phyloP scores from a whole-genome alignment of 2,113 vertebrate species.

The Caloenas nicobarica region DNA sequence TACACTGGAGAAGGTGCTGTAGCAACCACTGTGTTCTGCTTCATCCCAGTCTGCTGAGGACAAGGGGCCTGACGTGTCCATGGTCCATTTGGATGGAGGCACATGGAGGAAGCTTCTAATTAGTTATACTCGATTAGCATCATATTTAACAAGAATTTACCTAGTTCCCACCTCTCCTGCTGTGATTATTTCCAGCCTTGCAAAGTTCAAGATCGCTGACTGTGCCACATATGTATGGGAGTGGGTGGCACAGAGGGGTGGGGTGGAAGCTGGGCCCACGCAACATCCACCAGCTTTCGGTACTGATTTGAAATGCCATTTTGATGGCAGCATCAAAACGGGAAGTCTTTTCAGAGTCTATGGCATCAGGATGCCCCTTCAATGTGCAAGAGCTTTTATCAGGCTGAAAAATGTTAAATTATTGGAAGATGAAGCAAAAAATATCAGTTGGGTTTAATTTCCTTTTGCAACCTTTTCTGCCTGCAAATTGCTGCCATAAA shows the following conservation, averaged over 20 bases:
- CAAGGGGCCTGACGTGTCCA: neutral
- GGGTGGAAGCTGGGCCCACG: neutral
- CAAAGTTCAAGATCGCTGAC: neutral
- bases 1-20: neutral
- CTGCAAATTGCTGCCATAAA: neutral
- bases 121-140: neutral
- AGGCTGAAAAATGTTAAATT: neutral
- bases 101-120: rapidly evolving
- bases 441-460: neutral
- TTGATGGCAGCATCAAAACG: neutral
- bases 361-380: neutral
- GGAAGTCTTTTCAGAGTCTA: neutral
- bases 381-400: neutral
- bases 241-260: rapidly evolving
- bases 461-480: neutral
- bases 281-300: neutral
- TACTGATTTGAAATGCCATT: neutral
- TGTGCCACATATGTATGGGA: rapidly evolving
- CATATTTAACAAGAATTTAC: neutral
- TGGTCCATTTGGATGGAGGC: neutral
- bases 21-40: neutral
- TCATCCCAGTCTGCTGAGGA: neutral
- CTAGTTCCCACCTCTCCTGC: neutral
- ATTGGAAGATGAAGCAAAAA: neutral
- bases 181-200: neutral